phyloP scores from a whole-genome alignment of 2,888 invertebrate species.

The Diabrotica balteata region DNA sequence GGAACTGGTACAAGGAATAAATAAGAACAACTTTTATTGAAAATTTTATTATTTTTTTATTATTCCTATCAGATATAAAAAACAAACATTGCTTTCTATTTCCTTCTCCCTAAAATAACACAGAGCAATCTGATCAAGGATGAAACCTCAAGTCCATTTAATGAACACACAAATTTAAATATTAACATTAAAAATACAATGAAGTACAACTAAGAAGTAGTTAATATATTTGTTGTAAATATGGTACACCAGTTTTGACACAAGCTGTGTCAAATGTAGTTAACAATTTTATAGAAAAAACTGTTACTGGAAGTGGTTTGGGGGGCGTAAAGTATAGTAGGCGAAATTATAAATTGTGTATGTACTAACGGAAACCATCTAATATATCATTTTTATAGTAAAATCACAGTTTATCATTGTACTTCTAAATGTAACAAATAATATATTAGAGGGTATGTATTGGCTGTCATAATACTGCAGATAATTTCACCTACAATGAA shows the following conservation, averaged over 20 bases:
- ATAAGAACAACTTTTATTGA: constrained; percentile 56
- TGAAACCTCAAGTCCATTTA: constrained; percentile 58
- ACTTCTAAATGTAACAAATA: constrained; percentile 5
- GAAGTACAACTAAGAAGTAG: constrained; percentile 4
- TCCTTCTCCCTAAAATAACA: constrained; percentile 62
- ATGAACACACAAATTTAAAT: constrained; percentile 42
- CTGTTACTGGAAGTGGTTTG: not conserved
- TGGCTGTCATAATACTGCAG: too few species aligned
- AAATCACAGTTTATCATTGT: constrained; percentile 15
- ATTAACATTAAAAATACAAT: constrained; percentile 20
- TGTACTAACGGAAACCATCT: too few species aligned
- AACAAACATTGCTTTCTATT: constrained; percentile 66
- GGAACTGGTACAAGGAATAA: constrained; percentile 9
- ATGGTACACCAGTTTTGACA: too few species aligned
- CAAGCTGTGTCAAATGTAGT: not conserved
- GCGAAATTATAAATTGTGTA: too few species aligned
- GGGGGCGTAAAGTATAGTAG: too few species aligned
- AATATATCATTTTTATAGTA: constrained; percentile 27
- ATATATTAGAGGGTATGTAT: too few species aligned
- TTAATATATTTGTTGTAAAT: too few species aligned
- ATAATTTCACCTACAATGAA: too few species aligned
- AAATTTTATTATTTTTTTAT: constrained; percentile 64
- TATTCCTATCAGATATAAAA: constrained; percentile 70
- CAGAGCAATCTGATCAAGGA: constrained; percentile 61
- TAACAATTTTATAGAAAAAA: not conserved